A percentile compares a stretch with the other conserved stretches of the same genome.
Evolutionary conservation across 2,888 invertebrate genomes (phyloP).

Genomic region (Epistrophella euchroma): DNA sequence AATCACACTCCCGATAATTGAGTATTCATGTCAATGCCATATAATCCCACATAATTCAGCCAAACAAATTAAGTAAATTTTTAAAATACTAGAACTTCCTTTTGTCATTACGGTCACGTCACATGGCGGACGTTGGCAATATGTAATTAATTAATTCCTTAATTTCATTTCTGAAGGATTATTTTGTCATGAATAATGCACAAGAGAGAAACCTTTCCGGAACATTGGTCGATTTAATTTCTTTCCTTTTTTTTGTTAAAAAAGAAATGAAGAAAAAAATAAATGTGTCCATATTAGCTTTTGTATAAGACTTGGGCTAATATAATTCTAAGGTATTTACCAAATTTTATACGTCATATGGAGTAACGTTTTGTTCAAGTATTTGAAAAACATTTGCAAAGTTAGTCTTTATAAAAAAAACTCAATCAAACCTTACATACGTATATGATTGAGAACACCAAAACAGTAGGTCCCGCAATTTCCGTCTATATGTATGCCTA

Average conservation of each 20-base stretch:
- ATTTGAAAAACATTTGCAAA: too few species aligned
- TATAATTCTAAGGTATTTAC: too few species aligned
- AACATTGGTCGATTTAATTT: neutral
- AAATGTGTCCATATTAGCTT: too few species aligned
- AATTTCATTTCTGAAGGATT: conserved; percentile 18
- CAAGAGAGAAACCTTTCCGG: neutral
- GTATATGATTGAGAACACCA: too few species aligned
- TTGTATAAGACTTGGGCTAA: too few species aligned
- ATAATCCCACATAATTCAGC: conserved; percentile 11
- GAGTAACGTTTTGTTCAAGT: too few species aligned
- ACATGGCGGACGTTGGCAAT: neutral
- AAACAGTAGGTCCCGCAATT: too few species aligned
- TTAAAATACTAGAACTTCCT: conserved; percentile 18
- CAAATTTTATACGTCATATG: too few species aligned
- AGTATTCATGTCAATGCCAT: conserved; percentile 20
- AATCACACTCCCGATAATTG: conserved; percentile 8
- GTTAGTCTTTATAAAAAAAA: too few species aligned
- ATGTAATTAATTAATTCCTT: conserved; percentile 18
- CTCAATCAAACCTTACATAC: too few species aligned
- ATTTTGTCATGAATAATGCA: conserved; percentile 13
- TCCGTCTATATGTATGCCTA: too few species aligned
- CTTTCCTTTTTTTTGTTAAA: neutral
- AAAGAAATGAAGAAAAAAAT: neutral
- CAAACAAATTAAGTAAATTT: conserved; percentile 17
- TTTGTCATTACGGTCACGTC: conserved; percentile 16